phyloP scores from a whole-genome alignment of 2,797 vertebrate species.

The Ciconia nigra region DNA sequence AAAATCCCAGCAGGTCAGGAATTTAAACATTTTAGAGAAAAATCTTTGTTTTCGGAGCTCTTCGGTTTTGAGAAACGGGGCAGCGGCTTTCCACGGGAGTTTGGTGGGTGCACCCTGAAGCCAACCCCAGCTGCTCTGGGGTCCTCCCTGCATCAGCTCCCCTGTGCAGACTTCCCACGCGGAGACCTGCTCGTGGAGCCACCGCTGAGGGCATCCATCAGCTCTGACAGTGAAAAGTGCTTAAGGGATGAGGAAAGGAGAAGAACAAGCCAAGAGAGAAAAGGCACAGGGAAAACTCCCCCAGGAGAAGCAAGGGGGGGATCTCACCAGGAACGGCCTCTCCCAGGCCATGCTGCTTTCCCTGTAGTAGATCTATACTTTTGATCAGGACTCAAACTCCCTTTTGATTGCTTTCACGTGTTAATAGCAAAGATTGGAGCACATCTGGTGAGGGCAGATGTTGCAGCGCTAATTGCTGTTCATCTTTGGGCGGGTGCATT shows the following conservation, averaged over 20 bases:
- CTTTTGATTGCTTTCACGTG: background rate
- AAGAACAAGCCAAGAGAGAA: background rate
- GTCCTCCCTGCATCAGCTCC: background rate
- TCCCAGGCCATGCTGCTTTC: background rate
- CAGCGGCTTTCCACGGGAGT: background rate
- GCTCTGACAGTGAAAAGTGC: background rate
- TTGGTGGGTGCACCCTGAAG: background rate
- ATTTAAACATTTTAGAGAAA: background rate
- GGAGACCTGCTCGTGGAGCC: background rate
- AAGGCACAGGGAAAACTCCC: background rate
- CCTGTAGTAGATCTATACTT: background rate
- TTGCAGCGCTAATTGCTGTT: background rate
- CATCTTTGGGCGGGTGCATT: background rate
- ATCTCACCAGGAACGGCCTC: background rate
- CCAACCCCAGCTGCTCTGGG: background rate
- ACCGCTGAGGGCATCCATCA: background rate
- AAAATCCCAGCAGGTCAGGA: background rate
- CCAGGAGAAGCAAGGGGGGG: background rate
- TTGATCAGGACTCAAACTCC: background rate
- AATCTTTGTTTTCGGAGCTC: background rate
- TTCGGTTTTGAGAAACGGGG: background rate
- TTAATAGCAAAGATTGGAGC: background rate
- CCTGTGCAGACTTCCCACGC: rapidly evolving
- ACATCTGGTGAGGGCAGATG: background rate
- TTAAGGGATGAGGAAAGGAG: background rate